These are phyloP conservation scores for Bubalus kerabau DNA, from an alignment of 2,113 vertebrate species.

Conservation along the genomic window DNA sequence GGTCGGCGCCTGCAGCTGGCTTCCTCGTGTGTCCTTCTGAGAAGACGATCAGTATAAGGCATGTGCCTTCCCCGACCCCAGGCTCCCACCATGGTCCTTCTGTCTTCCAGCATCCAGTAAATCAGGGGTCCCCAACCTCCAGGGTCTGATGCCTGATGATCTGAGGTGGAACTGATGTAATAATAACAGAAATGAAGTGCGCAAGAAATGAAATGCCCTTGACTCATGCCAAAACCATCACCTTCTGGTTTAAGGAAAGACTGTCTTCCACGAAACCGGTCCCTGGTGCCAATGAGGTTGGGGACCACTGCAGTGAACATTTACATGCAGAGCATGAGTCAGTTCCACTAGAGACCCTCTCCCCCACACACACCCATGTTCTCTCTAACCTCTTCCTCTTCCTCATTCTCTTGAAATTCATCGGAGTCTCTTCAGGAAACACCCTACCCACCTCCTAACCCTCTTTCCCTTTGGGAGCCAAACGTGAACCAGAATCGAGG, in stretches of 20 bases:
- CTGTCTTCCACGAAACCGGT: not conserved
- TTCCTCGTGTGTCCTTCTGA: not conserved
- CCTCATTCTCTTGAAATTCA: not conserved
- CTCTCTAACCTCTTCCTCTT: not conserved
- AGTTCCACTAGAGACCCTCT: no score
- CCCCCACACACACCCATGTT: accelerated
- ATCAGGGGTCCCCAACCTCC: not conserved
- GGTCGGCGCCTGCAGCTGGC: not conserved
- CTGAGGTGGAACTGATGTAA: not conserved
- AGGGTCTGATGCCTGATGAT: not conserved
- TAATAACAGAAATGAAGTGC: not conserved
- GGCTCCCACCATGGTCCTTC: accelerated
- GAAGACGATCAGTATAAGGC: accelerated
- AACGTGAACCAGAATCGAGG: not conserved
- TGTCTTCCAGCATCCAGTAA: not conserved
- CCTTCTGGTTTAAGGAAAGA: not conserved
- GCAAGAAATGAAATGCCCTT: not conserved
- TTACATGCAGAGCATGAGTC: not conserved
- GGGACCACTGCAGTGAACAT: not conserved
- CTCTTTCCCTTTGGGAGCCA: not conserved
- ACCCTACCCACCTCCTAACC: not conserved
- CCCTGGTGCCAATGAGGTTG: not conserved
- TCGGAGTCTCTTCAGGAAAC: not conserved
- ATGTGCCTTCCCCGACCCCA: accelerated
- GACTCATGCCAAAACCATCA: not conserved